A percentile compares a stretch with the other conserved stretches of the same genome.
phyloP scores from a whole-genome alignment of 2,113 vertebrate genomes.

The Xiphophorus couchianus region DNA sequence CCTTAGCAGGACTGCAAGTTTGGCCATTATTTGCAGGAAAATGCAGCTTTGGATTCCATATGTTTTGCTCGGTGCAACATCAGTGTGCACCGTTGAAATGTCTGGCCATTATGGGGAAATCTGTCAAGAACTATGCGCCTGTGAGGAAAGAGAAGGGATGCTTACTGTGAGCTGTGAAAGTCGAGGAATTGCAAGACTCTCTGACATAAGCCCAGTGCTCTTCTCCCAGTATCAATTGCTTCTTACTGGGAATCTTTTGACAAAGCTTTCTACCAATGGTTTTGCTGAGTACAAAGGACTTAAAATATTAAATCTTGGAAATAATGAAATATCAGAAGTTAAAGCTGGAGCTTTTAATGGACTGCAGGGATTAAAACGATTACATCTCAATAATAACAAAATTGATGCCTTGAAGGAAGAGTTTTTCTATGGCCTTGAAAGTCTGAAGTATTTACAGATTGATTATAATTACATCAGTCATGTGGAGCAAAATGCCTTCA shows the following conservation, averaged over 20 bases:
- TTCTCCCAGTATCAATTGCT: slow-evolving; percentile 92
- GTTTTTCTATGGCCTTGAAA: slow-evolving; percentile 92
- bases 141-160: slow-evolving; percentile 94
- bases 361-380: slow-evolving; percentile 88
- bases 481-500: slow-evolving; percentile 90
- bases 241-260: slow-evolving; percentile 92
- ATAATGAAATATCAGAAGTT: slow-evolving; percentile 94
- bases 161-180: slow-evolving; percentile 95
- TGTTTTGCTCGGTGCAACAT: slow-evolving; percentile 86
- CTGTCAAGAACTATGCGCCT: slow-evolving; percentile 92
- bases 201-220: slow-evolving; percentile 89
- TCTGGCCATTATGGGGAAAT: slow-evolving; percentile 92
- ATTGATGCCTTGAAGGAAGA: slow-evolving; percentile 92
- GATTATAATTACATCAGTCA: slow-evolving; percentile 96
- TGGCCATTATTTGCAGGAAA: slow-evolving; percentile 86
- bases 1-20: slow-evolving; percentile 86
- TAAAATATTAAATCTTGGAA: slow-evolving; percentile 92
- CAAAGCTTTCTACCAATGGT: slow-evolving; percentile 88
- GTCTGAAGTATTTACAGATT: slow-evolving; percentile 95
- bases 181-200: slow-evolving; percentile 90
- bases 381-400: slow-evolving; percentile 98
- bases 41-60: slow-evolving; percentile 95
- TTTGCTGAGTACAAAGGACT: slow-evolving; percentile 93
- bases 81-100: slow-evolving; percentile 87
- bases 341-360: slow-evolving; percentile 95